Evolutionary conservation across 2,888 invertebrate species (phyloP).

Genomic region (Hypena proboscidalis): DNA sequence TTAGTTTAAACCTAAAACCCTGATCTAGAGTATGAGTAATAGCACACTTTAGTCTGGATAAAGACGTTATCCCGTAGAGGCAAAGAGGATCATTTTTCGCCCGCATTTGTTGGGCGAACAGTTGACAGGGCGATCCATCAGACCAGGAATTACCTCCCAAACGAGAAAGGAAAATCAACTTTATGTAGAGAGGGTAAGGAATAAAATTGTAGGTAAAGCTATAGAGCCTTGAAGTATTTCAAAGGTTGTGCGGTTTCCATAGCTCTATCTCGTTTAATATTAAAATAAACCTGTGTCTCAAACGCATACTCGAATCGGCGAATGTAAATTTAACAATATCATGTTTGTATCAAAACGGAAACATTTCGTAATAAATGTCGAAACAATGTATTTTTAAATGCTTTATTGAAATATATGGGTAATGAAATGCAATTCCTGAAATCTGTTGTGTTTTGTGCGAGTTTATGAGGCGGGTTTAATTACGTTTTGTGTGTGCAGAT

Average conservation of each 20-base stretch:
- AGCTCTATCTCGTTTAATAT: conserved; percentile 41
- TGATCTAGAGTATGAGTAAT: conserved; percentile 56
- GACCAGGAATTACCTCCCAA: conserved; percentile 29
- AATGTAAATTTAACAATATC: conserved; percentile 38
- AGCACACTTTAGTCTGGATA: conserved; percentile 58
- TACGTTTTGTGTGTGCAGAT: background rate
- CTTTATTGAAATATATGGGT: conserved; percentile 8
- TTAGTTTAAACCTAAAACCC: conserved; percentile 43
- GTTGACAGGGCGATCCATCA: conserved; percentile 68
- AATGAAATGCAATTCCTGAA: conserved; percentile 15
- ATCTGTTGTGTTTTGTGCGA: conserved; percentile 7
- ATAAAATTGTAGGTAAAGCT: conserved; percentile 31
- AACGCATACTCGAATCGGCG: conserved; percentile 22
- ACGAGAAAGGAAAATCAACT: conserved; percentile 45
- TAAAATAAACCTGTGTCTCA: conserved; percentile 40
- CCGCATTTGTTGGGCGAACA: conserved; percentile 48
- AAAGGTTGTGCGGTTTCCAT: conserved; percentile 44
- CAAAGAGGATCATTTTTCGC: conserved; percentile 65
- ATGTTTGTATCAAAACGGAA: conserved; percentile 19
- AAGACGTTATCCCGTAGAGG: conserved; percentile 58
- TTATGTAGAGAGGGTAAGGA: conserved; percentile 39
- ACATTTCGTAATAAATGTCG: conserved; percentile 8
- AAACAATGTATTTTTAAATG: conserved; percentile 11
- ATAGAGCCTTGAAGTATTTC: conserved; percentile 44
- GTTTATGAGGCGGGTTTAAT: conserved; percentile 9